Conservation (phyloP, 2,113 vertebrate genomes). For the Nanger granti region DNA sequence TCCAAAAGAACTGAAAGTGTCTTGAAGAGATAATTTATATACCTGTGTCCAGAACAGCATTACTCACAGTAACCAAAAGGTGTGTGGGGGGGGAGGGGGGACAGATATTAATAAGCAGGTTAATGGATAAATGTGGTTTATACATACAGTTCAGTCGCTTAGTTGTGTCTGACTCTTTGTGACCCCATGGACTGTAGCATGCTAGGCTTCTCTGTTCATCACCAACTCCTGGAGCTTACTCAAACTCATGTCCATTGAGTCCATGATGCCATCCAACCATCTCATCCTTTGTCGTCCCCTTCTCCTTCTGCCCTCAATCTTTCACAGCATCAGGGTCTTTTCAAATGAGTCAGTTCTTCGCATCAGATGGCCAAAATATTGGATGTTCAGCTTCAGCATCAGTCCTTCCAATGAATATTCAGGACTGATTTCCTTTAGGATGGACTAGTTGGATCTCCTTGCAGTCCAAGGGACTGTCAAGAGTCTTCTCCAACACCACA, state of each 20-base stretch:
- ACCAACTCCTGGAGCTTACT: neutral
- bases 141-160: neutral
- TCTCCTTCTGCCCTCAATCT: neutral
- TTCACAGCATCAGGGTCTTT: neutral
- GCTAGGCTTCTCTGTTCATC: neutral
- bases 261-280: neutral
- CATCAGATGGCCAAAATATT: neutral
- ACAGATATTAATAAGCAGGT: neutral
- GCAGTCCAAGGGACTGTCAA: no score
- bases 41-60: neutral
- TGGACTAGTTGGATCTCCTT: no score
- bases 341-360: neutral
- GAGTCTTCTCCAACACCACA: no score
- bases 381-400: neutral
- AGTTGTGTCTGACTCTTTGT: neutral
- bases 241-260: neutral
- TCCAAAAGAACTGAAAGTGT: neutral
- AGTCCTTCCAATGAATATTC: neutral
- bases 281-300: neutral
- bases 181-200: neutral
- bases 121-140: neutral
- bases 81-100: rapidly evolving
- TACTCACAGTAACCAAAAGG: neutral
- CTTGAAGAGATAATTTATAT: neutral
- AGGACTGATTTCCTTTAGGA: no score